Percentiles rank a stretch among this genome's conserved stretches.
Conservation (phyloP, 1,140 invertebrate genomes). For the Ctenoplectra terminalis region DNA sequence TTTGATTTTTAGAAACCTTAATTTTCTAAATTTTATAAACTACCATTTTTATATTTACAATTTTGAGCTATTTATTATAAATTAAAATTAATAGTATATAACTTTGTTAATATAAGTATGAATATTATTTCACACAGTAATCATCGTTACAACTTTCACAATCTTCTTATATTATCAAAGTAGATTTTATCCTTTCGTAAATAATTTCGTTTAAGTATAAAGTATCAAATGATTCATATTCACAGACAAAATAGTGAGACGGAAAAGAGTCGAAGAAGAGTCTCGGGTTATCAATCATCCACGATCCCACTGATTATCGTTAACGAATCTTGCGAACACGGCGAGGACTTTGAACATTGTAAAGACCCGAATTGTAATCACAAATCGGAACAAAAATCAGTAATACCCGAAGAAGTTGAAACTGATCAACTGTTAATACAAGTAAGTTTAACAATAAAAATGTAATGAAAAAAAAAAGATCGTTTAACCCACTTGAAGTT, state of each 20-base stretch:
- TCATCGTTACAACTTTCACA: too few species aligned
- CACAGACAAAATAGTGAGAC: constrained; percentile 42
- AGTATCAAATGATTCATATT: neutral
- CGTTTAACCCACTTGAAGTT: neutral
- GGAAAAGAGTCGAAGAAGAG: constrained; percentile 38
- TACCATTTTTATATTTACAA: too few species aligned
- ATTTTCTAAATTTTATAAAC: too few species aligned
- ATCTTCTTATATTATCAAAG: too few species aligned
- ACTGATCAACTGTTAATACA: neutral
- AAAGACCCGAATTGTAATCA: neutral
- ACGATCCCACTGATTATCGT: neutral
- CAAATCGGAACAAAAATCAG: neutral
- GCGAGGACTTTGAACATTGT: neutral
- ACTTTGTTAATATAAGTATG: too few species aligned
- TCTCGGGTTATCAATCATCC: constrained; percentile 4
- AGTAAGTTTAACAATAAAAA: neutral
- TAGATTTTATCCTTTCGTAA: too few species aligned
- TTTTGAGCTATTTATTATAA: too few species aligned
- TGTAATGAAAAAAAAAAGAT: neutral
- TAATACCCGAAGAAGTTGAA: neutral
- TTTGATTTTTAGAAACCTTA: too few species aligned
- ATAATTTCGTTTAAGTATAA: neutral
- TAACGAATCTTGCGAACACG: constrained; percentile 3
- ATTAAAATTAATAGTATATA: too few species aligned
- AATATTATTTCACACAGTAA: too few species aligned